Evolutionary conservation across 1,140 invertebrate genomes (phyloP).

Genomic region (Euwallacea fornicatus): DNA sequence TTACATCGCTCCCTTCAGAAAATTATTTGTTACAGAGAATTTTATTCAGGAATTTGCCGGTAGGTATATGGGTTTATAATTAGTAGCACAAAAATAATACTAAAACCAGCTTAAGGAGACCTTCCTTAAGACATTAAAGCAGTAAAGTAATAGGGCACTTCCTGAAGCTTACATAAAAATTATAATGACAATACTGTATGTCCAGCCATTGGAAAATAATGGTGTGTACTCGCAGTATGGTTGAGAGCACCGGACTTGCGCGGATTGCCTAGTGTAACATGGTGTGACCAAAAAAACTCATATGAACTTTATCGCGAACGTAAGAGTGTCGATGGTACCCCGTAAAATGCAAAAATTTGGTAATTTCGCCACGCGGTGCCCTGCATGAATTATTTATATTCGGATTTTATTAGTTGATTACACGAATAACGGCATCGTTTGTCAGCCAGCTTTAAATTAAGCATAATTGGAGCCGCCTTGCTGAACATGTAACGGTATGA

Average conservation of each 20-base stretch:
- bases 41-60: no score
- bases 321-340: neutral
- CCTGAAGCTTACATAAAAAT: constrained; percentile 20
- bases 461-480: constrained; percentile 22
- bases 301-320: constrained; percentile 8
- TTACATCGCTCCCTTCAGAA: no score
- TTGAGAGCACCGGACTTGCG: constrained; percentile 17
- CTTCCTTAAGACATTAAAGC: neutral
- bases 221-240: constrained; percentile 12
- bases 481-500: constrained; percentile 14
- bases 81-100: no score
- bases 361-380: constrained; percentile 3
- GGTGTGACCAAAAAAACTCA: constrained; percentile 7
- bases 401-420: constrained; percentile 10
- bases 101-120: neutral
- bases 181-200: constrained; percentile 26
- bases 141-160: constrained; percentile 6
- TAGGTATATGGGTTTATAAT: no score
- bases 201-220: constrained; percentile 32
- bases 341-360: constrained; percentile 17
- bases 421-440: constrained; percentile 4
- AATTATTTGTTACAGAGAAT: no score
- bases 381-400: constrained; percentile 18
- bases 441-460: constrained; percentile 8
- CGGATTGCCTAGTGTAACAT: constrained; percentile 1